Conservation (phyloP, 2,797 vertebrate species). For the Delichon dasypus region DNA sequence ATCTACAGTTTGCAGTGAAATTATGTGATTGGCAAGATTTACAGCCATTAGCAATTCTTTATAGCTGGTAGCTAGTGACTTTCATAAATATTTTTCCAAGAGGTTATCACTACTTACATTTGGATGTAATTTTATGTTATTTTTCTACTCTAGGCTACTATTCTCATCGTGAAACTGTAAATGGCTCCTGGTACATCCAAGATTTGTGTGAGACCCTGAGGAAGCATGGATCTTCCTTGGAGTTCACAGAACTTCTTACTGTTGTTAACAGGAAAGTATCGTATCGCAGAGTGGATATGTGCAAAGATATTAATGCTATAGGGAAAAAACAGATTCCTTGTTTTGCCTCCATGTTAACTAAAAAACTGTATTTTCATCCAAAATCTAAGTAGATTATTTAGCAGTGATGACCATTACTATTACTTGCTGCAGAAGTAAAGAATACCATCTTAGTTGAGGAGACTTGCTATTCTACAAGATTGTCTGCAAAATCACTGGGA, state of each 20-base stretch:
- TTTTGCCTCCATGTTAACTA: conserved; percentile 97
- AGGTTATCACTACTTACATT: not conserved
- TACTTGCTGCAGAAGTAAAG: not conserved
- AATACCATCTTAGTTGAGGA: not conserved
- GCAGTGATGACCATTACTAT: not conserved
- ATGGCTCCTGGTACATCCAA: conserved; percentile 96
- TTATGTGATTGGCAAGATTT: not conserved
- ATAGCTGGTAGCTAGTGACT: not conserved
- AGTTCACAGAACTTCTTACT: conserved; percentile 92
- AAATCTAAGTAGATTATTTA: conserved; percentile 70
- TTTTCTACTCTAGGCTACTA: conserved; percentile 83
- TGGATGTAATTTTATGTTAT: not conserved
- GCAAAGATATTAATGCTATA: conserved; percentile 71
- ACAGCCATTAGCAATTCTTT: not conserved
- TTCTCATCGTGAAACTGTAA: conserved; percentile 88
- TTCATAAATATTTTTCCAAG: not conserved
- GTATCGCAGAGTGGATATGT: conserved; percentile 77
- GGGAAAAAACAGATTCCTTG: conserved; percentile 98
- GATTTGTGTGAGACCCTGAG: conserved; percentile 87
- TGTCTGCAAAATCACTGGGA: not conserved
- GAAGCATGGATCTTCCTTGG: conserved; percentile 78
- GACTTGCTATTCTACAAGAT: not conserved
- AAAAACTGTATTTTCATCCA: conserved; percentile 89
- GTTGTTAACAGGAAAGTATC: conserved; percentile 94
- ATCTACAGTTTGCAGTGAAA: not conserved